Conservation (phyloP, 2,888 invertebrate genomes). For the Amblyjoppa fuscipennis region DNA sequence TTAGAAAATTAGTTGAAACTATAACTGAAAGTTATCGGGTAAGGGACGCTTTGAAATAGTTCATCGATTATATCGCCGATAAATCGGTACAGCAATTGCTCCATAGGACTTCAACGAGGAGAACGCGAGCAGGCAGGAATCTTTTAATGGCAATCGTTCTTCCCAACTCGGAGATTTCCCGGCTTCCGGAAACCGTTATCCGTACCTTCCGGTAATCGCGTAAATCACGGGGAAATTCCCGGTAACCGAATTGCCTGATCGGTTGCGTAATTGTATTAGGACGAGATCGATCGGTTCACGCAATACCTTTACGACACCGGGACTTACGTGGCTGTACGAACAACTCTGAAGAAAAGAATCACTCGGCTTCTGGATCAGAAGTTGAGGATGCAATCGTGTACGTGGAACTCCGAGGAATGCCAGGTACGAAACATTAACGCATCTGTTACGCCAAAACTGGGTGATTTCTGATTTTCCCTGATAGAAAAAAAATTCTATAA, state of each 20-base stretch:
- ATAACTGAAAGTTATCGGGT: slow-evolving; percentile 76
- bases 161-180: neutral
- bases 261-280: slow-evolving; percentile 69
- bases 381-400: slow-evolving; percentile 69
- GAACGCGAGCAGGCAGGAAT: slow-evolving; percentile 4
- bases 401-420: slow-evolving; percentile 69
- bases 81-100: neutral
- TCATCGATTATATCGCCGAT: neutral
- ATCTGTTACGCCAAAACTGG: neutral
- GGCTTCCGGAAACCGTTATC: slow-evolving; percentile 35
- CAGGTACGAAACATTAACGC: slow-evolving; percentile 70
- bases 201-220: slow-evolving; percentile 57
- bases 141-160: neutral
- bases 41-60: slow-evolving; percentile 34
- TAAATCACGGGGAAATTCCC: neutral
- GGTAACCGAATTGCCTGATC: neutral
- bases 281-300: slow-evolving; percentile 76
- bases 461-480: too few species aligned
- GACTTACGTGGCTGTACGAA: slow-evolving; percentile 72
- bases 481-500: too few species aligned
- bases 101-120: slow-evolving; percentile 71
- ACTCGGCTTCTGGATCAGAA: slow-evolving; percentile 77
- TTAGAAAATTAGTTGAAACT: slow-evolving; percentile 72
- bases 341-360: slow-evolving; percentile 74
- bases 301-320: slow-evolving; percentile 78